phyloP scores from a whole-genome alignment of 2,113 vertebrate species.

The Cephalopterus ornatus region DNA sequence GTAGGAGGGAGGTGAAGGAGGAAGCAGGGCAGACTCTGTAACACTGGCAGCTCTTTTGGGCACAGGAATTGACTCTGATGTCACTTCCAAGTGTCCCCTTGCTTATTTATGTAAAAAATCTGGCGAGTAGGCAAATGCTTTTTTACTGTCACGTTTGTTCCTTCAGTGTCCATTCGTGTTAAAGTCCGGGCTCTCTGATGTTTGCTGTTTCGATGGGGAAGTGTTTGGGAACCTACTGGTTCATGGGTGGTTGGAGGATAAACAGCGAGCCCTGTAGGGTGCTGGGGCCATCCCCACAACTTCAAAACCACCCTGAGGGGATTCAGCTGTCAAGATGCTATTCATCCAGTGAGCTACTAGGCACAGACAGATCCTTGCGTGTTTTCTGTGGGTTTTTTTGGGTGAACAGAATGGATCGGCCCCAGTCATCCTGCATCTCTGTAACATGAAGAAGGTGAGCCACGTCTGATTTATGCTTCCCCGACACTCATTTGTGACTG shows the following conservation, averaged over 20 bases:
- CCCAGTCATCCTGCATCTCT: not conserved
- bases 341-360: not conserved
- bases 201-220: not conserved
- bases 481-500: not conserved
- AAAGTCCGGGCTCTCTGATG: not conserved
- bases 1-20: not conserved
- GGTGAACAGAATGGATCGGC: not conserved
- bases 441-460: not conserved
- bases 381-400: not conserved
- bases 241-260: not conserved
- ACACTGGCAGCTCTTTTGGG: not conserved
- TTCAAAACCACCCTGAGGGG: not conserved
- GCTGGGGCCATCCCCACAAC: not conserved
- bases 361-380: not conserved
- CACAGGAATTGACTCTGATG: not conserved
- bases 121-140: not conserved
- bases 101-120: not conserved
- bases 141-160: constrained; percentile 5
- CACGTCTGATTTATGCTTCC: not conserved
- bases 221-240: not conserved
- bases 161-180: not conserved
- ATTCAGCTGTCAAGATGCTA: not conserved
- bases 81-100: not conserved
- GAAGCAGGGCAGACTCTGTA: not conserved
- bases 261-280: not conserved